Conservation (phyloP, 1,140 invertebrate genomes). For the Macrosteles quadrilineatus region DNA sequence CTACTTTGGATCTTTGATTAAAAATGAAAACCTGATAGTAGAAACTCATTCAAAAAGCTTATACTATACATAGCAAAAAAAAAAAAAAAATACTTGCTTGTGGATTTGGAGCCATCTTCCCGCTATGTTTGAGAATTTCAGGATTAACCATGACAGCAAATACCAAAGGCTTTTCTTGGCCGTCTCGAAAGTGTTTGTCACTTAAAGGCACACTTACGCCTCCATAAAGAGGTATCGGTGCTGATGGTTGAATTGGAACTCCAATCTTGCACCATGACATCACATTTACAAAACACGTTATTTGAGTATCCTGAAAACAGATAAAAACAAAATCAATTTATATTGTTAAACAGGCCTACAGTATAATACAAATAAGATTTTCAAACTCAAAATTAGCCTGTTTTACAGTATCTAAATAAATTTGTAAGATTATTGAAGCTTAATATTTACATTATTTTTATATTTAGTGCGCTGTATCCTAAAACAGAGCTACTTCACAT, state of each 20-base stretch:
- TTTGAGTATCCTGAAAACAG: constrained; percentile 46
- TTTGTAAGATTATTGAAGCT: no score
- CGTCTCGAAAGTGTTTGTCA: constrained; percentile 51
- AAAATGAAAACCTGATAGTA: no score
- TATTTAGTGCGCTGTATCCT: no score
- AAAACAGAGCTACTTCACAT: no score
- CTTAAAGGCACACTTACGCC: constrained; percentile 61
- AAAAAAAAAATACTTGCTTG: no score
- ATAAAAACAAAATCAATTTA: background rate
- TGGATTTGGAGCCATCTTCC: constrained; percentile 64
- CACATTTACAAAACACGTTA: constrained; percentile 64
- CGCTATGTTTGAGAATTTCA: constrained; percentile 63
- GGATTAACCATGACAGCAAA: constrained; percentile 73
- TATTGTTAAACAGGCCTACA: background rate
- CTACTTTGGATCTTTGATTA: no score
- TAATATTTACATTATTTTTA: no score
- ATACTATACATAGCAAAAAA: no score
- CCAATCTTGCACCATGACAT: constrained; percentile 70
- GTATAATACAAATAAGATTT: no score
- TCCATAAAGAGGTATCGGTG: constrained; percentile 66
- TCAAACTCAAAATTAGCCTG: no score
- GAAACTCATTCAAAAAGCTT: no score
- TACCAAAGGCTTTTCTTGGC: constrained; percentile 56
- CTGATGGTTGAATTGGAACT: constrained; percentile 60
- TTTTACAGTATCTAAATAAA: no score